phyloP scores from a whole-genome alignment of 2,888 invertebrate species.

The Rhagium mordax region DNA sequence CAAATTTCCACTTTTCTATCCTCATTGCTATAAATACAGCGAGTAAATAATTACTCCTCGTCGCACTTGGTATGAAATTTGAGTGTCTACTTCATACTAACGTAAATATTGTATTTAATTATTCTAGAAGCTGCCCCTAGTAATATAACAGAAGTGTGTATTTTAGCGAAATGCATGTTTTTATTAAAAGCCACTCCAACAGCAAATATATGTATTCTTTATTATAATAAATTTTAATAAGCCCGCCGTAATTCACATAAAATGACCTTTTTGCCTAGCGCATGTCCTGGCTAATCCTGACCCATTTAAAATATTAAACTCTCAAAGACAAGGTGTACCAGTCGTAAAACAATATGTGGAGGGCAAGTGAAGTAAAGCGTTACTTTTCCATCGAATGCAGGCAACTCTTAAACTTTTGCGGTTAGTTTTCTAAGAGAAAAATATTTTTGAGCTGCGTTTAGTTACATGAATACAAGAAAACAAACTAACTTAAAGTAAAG shows the following conservation, averaged over 20 bases:
- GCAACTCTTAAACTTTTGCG: too few relatives aligned
- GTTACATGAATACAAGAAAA: too few relatives aligned
- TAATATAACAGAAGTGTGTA: not conserved
- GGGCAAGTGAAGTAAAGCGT: not conserved
- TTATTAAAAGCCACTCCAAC: conserved; percentile 36
- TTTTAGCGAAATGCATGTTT: not conserved
- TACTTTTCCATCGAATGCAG: not conserved
- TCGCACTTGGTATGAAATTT: too few relatives aligned
- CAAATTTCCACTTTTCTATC: too few relatives aligned
- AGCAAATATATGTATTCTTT: conserved; percentile 39
- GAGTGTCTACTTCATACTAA: not conserved
- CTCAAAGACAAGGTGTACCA: conserved; percentile 10
- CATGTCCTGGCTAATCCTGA: conserved; percentile 13
- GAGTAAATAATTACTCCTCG: too few relatives aligned
- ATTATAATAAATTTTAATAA: conserved; percentile 46
- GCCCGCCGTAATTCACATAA: conserved; percentile 25
- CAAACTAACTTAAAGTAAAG: too few relatives aligned
- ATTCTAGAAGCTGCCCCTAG: not conserved
- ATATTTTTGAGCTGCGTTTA: too few relatives aligned
- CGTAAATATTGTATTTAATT: not conserved
- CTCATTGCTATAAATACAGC: too few relatives aligned
- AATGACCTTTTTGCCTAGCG: conserved; percentile 15
- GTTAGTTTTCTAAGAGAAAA: too few relatives aligned
- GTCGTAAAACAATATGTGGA: conserved; percentile 7
- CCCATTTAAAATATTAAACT: conserved; percentile 16